A percentile compares a stretch with the other conserved stretches of the same genome.
Conservation (phyloP, 2,797 vertebrate species). For the Phalanger gymnotis region DNA sequence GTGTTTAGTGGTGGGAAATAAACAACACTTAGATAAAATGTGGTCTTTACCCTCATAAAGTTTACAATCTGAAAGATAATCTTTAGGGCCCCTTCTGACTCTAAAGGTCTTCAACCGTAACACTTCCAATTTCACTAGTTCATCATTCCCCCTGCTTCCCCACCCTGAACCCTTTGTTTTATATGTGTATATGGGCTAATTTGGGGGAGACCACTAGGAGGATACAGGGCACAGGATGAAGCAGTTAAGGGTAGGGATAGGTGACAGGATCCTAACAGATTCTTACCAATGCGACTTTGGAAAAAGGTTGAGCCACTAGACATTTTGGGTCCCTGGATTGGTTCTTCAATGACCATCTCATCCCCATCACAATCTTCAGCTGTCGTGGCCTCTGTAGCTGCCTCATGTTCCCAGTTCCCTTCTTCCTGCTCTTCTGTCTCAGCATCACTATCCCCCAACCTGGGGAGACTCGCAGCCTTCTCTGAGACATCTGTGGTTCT, state of each 20-base stretch:
- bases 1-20: neutral
- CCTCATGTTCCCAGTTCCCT: slow-evolving; percentile 72
- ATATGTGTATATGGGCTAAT: neutral
- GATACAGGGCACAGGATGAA: neutral
- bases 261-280: neutral
- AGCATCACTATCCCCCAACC: slow-evolving; percentile 70
- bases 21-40: neutral
- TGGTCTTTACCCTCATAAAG: neutral
- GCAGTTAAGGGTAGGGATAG: neutral
- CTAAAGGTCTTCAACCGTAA: neutral
- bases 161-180: neutral
- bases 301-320: slow-evolving; percentile 59
- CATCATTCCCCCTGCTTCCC: neutral
- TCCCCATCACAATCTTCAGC: slow-evolving; percentile 41
- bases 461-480: slow-evolving; percentile 56
- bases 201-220: neutral
- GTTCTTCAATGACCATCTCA: neutral
- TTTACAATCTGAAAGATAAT: neutral
- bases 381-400: slow-evolving; percentile 34
- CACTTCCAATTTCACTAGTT: neutral
- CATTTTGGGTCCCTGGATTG: slow-evolving; percentile 39
- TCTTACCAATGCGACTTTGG: slow-evolving; percentile 79
- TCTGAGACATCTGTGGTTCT: slow-evolving; percentile 27
- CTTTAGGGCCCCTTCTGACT: neutral
- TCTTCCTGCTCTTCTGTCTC: slow-evolving; percentile 76